Base-by-base conservation (phyloP, 2,888 invertebrate species). In the Pristionchus fissidentatus region DNA sequence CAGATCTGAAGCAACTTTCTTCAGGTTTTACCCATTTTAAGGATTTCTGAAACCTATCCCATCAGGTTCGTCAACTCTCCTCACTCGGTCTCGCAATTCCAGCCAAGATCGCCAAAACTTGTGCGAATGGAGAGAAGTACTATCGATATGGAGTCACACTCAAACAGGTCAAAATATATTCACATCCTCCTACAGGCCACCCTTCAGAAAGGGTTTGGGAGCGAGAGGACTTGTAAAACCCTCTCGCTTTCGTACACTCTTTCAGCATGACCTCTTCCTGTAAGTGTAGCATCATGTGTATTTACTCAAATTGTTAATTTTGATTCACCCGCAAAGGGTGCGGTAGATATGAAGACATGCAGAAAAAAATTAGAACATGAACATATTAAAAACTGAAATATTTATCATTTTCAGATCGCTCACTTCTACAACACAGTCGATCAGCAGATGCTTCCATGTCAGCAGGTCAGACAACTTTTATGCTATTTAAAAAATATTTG, bases 361-460 rank as follows among this genome's bases (percentile, higher is more conserved):
- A n/a, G n/a, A n/a, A n/a, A n/a, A n/a, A n/a, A n/a, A n/a, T n/a
- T n/a, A n/a, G n/a, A n/a, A n/a, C n/a, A n/a, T n/a, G n/a, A n/a
- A n/a, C n/a, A n/a, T n/a, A n/a, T n/a, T n/a, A n/a, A n/a, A n/a
- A n/a, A n/a, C n/a, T n/a, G n/a, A n/a, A n/a, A n/a, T n/a, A n/a
- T n/a, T n/a, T n/a, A 15, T 49, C 38, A 3, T 19, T 43, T 75
- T 75, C 89, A 94, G 93, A 93, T 94, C 62, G 94, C 94, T 15
- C 94, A 94, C 87, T 94, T 94, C 90, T 98, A 99, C 93, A 99
- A 99, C 93, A 98, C 98, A 0, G 96, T 99, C 78, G 98, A 97
- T 22, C 97, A 98, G 93, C 95, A 97, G 84, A 98, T 99, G 97
- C 95, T 98, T 55, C 95, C 96, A 0, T 96, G 97, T 38, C 97